Conservation (phyloP, 2,113 vertebrate species). For the Rhinogobius similis region DNA sequence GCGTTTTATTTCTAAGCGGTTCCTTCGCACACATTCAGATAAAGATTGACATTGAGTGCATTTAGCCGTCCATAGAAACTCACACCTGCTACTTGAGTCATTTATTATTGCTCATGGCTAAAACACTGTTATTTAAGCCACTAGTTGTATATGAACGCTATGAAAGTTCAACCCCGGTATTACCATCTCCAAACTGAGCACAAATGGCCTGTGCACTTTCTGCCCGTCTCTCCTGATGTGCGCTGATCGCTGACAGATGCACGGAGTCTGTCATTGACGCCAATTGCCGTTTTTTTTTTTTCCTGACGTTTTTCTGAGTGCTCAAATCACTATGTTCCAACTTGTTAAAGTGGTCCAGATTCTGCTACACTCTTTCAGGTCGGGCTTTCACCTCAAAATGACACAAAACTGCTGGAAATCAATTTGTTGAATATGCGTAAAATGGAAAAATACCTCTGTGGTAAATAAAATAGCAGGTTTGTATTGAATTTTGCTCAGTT, state of each 20-base stretch:
- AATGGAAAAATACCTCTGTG: slow-evolving; percentile 28
- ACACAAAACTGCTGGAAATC: slow-evolving; percentile 9
- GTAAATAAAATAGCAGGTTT: background rate
- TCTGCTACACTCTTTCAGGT: background rate
- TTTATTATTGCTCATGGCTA: background rate
- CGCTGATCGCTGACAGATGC: slow-evolving; percentile 30
- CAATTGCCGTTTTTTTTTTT: slow-evolving; percentile 52
- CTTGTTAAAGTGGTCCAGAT: slow-evolving; percentile 27
- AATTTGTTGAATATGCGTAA: slow-evolving; percentile 50
- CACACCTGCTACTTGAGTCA: slow-evolving; percentile 17
- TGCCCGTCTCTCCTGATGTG: slow-evolving; percentile 29
- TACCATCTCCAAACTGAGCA: slow-evolving; percentile 30
- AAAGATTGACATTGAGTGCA: slow-evolving; percentile 3
- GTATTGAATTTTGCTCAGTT: background rate
- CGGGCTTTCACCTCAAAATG: slow-evolving; percentile 42
- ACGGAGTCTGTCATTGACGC: slow-evolving; percentile 53
- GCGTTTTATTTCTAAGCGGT: background rate
- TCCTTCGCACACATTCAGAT: background rate
- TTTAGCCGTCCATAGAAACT: slow-evolving; percentile 11
- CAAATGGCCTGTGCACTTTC: slow-evolving; percentile 25
- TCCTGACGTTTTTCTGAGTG: slow-evolving; percentile 41
- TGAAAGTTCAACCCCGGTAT: slow-evolving; percentile 21
- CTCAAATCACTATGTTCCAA: slow-evolving; percentile 59
- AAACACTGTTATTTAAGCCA: slow-evolving; percentile 31
- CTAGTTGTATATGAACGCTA: slow-evolving; percentile 15